Evolutionary conservation across 2,113 vertebrate species (phyloP), one percentile per base, ranked within the genome.

Genomic region (Pangasianodon hypophthalmus): DNA sequence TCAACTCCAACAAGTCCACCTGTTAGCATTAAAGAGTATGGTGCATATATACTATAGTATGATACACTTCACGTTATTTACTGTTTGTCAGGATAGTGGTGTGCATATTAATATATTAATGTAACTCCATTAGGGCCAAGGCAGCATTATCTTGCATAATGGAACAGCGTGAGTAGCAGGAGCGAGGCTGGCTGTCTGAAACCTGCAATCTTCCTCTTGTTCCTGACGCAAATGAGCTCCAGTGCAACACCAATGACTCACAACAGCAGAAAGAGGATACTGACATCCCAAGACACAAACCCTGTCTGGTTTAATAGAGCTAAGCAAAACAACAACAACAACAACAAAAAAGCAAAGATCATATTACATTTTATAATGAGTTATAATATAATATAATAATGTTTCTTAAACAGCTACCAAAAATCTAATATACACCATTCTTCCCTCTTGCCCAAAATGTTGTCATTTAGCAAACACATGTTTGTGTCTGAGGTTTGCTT

Each of bases 191-290:
- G 8, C 79, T 81, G 26, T 54, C 79, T 32, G 48, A n/a, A 52
- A 54, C 29, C 79, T 32, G 79, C 50, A 81, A 52, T 81, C 79
- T n/a, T 81, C 29, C 26, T n/a, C 29, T 90, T 90, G 90, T 92
- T 91, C 93, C 87, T 94, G 94, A 95, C 41, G 88, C 91, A 91
- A 85, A 91, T 90, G 64, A 75, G 87, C 86, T 84, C 54, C 56
- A 93, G 89, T 89, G 93, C 62, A 92, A 90, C 89, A 92, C 91
- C 87, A 92, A 86, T 95, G 93, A 95, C 88, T 95, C 94, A 94
- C 91, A 91, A 87, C 71, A 81, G 46, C 56, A 87, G 71, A 84
- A 87, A 60, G 67, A 46, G 64, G 52, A 93, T 32, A 81, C 84
- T 24, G 92, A 84, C 7, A 13, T 9, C 73, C 41, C 18, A 19